Evolutionary conservation across 2,797 vertebrate genomes (phyloP), one percentile per base, ranked within the genome.

Genomic region (Bryconaethiops microstoma): DNA sequence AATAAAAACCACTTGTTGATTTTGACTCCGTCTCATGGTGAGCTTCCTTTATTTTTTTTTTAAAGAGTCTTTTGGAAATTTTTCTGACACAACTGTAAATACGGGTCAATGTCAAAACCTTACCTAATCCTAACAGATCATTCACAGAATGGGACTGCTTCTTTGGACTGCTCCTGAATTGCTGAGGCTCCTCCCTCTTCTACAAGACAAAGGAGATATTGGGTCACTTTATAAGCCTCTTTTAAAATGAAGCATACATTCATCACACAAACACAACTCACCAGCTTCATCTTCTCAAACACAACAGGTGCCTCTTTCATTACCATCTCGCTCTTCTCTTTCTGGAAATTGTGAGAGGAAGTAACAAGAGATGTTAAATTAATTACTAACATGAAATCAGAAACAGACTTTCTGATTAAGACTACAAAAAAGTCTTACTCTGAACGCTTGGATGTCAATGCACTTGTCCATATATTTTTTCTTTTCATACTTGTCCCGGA

Each of bases 251-350:
- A 72, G 29, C 62, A 3, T 60, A 72, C 78, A 73, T 81, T 86
- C 45, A 16, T n/a, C 16, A 1, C 87, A 40, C 23, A 84, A 40
- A 62, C 1, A 50, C 59, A 57, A 86, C 92, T 92, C 90, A 99
- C 98, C 96, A 96, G 93, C 92, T 98, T 99, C 92, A 99, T 97
- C 91, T 98, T 99, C 93, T 99, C 97, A 90, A 99, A 99, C 85
- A 99, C 94, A 77, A 99, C 91, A 54, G 95, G 94, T 2, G 96
- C 96, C 78, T 95, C 92, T 88, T 97, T 98, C 57, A 92, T 93
- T 67, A 94, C 94, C 8, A 94, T 92, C 78, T 96, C 95, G 16
- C 88, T 94, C 81, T 97, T 98, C 90, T 98, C 97, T 94, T 97
- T 99, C 98, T 99, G 87, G 17, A 77, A 79, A 74, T 7, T 23